Percentiles rank a stretch among this genome's conserved stretches.
phyloP scores from a whole-genome alignment of 2,113 vertebrate species.

The pig (Sus scrofa) region T2T-Sscrofa CM000813.6:114743001-114743500 shows the following conservation, averaged over 20 bases:
- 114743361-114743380: slow-evolving; percentile 76
- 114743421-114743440: slow-evolving; percentile 81
- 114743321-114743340: slow-evolving; percentile 78
- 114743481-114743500: slow-evolving; percentile 83
- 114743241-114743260: slow-evolving; percentile 72
- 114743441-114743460: slow-evolving; percentile 78
- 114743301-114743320: slow-evolving; percentile 77
- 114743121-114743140: slow-evolving; percentile 23
- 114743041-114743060: background rate
- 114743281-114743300: slow-evolving; percentile 43
- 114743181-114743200: slow-evolving; percentile 6
- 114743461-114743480: slow-evolving; percentile 80
- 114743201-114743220: slow-evolving; percentile 17
- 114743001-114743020: slow-evolving; percentile 29
- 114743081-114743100: slow-evolving; percentile 11
- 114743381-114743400: slow-evolving; percentile 74
- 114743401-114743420: slow-evolving; percentile 84
- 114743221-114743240: slow-evolving; percentile 40
- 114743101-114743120: background rate
- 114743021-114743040: slow-evolving; percentile 37
- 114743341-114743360: slow-evolving; percentile 57
- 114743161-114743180: background rate
- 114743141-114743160: background rate
- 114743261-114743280: background rate
- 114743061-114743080: background rate